These are phyloP conservation scores for Nephotettix cincticeps DNA, from an alignment of 1,140 invertebrate genomes.

Conservation along the genomic window DNA sequence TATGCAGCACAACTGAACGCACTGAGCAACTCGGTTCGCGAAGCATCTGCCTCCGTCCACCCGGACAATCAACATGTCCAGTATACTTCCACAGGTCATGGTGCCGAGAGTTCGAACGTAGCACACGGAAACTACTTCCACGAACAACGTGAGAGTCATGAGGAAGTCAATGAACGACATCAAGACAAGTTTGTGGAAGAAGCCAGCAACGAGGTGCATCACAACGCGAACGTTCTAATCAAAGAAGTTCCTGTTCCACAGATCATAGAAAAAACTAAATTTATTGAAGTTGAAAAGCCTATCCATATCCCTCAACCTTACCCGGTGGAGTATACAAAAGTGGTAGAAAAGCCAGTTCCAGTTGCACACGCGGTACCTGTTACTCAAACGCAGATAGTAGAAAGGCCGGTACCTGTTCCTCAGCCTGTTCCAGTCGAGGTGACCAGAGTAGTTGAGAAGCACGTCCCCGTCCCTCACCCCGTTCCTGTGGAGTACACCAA, in stretches of 20 bases:
- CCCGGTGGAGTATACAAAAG: constrained; percentile 54
- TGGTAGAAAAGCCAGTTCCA: constrained; percentile 49
- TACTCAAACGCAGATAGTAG: constrained; percentile 39
- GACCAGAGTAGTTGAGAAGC: constrained; percentile 53
- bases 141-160: neutral
- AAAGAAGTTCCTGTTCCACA: constrained; percentile 9
- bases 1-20: neutral
- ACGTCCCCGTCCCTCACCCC: constrained; percentile 35
- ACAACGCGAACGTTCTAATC: neutral
- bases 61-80: constrained; percentile 10
- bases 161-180: neutral
- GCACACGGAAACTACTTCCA: neutral
- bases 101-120: neutral
- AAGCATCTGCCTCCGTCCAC: neutral
- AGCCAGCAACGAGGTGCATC: neutral
- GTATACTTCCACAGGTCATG: neutral
- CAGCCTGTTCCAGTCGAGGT: constrained; percentile 45
- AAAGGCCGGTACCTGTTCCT: constrained; percentile 43
- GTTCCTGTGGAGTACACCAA: constrained; percentile 36
- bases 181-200: neutral
- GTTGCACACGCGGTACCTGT: constrained; percentile 44
- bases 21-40: neutral
- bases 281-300: neutral
- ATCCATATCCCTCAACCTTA: constrained; percentile 45
- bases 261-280: constrained; percentile 4